These are phyloP conservation scores for Stictonetta naevosa DNA, from an alignment of 2,113 vertebrate genomes.

Conservation along the genomic window DNA sequence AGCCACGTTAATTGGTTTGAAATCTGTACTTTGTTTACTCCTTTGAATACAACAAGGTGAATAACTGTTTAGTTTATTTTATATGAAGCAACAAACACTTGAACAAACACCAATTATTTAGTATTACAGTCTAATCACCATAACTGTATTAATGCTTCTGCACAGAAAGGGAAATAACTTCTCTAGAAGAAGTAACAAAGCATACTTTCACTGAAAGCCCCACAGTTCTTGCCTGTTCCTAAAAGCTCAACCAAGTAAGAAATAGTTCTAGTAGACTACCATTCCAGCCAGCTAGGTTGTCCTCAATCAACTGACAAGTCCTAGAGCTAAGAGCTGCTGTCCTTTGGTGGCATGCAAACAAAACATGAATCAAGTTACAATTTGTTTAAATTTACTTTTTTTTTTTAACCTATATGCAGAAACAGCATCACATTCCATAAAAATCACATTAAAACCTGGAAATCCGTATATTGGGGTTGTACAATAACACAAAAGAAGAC, in stretches of 20 bases:
- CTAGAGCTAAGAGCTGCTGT: not conserved
- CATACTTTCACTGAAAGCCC: not conserved
- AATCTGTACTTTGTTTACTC: not conserved
- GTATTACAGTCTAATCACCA: not conserved
- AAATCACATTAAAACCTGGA: not conserved
- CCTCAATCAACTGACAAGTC: not conserved
- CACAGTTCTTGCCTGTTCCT: not conserved
- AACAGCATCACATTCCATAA: not conserved
- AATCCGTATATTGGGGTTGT: too few relatives aligned
- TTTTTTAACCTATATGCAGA: not conserved
- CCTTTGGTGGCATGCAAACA: not conserved
- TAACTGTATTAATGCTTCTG: not conserved
- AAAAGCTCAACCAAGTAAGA: not conserved
- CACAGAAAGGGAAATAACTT: not conserved
- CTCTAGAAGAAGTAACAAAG: not conserved
- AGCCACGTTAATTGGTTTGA: not conserved
- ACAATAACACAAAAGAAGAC: not conserved
- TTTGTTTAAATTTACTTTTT: not conserved
- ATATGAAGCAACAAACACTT: not conserved
- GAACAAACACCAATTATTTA: not conserved
- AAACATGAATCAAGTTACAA: not conserved
- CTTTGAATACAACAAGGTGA: not conserved
- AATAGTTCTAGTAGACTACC: not conserved
- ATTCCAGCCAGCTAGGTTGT: not conserved
- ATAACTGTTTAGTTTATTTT: not conserved